These are phyloP conservation scores for Xestia c-nigrum DNA, from an alignment of 2,888 invertebrate species.

Conservation along the genomic window DNA sequence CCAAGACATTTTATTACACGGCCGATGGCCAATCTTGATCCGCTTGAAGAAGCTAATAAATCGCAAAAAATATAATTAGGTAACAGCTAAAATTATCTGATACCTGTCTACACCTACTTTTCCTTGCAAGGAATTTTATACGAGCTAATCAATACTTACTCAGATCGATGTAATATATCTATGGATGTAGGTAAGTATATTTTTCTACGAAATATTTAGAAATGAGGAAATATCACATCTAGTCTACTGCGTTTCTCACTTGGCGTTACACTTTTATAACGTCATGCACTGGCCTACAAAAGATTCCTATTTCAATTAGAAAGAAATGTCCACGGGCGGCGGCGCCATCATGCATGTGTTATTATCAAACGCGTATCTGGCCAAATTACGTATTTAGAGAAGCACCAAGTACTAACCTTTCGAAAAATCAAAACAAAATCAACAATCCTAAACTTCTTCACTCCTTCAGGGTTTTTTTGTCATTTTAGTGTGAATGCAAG, in stretches of 20 bases:
- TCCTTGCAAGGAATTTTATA: constrained; percentile 17
- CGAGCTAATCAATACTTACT: constrained; percentile 31
- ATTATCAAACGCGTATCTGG: constrained; percentile 52
- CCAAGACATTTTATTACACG: constrained; percentile 78
- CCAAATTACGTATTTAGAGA: constrained; percentile 71
- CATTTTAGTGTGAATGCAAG: constrained; percentile 74
- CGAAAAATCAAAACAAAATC: constrained; percentile 61
- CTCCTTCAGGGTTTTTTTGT: constrained; percentile 64
- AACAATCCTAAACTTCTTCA: constrained; percentile 73
- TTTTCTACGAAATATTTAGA: constrained; percentile 8
- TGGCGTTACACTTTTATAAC: constrained; percentile 49
- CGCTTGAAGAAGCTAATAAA: constrained; percentile 79
- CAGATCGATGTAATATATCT: not conserved
- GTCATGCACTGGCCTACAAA: constrained; percentile 58
- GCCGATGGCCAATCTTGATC: constrained; percentile 74
- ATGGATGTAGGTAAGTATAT: too few relatives aligned
- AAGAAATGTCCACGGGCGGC: constrained; percentile 54
- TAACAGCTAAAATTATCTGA: constrained; percentile 41
- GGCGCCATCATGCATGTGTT: constrained; percentile 71
- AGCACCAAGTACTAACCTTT: constrained; percentile 79
- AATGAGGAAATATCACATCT: not conserved
- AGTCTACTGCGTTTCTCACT: constrained; percentile 49
- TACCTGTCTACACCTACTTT: constrained; percentile 43
- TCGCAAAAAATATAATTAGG: constrained; percentile 67
- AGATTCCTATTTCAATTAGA: constrained; percentile 38